These are phyloP conservation scores for Ectropis grisescens DNA, from an alignment of 1,140 invertebrate species.

Conservation along the genomic window DNA sequence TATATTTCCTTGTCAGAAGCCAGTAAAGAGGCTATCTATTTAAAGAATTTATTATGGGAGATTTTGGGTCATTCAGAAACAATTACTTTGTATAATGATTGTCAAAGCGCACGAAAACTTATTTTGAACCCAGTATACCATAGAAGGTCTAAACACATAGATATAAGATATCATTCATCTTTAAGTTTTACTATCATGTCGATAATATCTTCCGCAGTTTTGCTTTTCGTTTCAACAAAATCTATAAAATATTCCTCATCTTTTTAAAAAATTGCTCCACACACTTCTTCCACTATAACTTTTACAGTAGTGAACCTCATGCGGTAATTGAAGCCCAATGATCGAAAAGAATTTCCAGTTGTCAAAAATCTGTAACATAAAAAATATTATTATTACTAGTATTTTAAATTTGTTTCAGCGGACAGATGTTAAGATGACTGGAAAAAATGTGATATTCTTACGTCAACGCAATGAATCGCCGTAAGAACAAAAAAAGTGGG, in stretches of 20 bases:
- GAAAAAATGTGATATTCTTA: conserved; percentile 12
- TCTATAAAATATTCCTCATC: too few relatives aligned
- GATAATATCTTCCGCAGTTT: too few relatives aligned
- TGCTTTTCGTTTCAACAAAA: too few relatives aligned
- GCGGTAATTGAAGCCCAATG: conserved; percentile 15
- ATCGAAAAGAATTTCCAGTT: conserved; percentile 13
- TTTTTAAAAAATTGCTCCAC: conserved; percentile 13
- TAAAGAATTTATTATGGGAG: too few relatives aligned
- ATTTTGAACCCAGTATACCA: conserved; percentile 5
- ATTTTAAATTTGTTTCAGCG: conserved; percentile 11
- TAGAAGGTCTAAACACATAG: conserved; percentile 3
- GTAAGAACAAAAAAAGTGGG: conserved; percentile 13
- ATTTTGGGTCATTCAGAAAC: too few relatives aligned
- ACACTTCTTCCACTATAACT: conserved; percentile 15
- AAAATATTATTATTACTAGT: background rate
- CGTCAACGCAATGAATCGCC: conserved; percentile 8
- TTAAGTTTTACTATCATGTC: too few relatives aligned
- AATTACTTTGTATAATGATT: conserved; percentile 6
- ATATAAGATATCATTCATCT: background rate
- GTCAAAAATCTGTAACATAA: conserved; percentile 8
- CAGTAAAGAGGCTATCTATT: too few relatives aligned
- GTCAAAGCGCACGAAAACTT: conserved; percentile 4
- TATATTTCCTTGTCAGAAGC: too few relatives aligned
- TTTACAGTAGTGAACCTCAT: conserved; percentile 15
- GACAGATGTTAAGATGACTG: conserved; percentile 11